Percentiles rank a stretch among this genome's conserved stretches.
Evolutionary conservation across 2,888 invertebrate species (phyloP).

Genomic region (Acrobasis consociella): DNA sequence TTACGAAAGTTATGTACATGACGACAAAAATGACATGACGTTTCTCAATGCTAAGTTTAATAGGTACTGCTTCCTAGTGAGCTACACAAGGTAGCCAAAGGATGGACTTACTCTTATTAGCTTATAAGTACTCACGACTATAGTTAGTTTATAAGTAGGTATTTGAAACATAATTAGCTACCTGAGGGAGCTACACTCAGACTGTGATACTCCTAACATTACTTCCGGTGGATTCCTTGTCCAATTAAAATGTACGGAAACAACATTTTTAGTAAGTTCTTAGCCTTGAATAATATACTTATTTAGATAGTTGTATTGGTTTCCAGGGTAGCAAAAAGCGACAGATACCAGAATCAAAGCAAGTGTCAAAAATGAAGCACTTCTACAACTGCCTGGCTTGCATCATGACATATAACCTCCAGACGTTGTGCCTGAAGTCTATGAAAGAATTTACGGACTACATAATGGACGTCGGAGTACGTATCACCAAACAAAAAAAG

Average conservation of each 20-base stretch:
- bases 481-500: conserved; percentile 30
- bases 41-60: no score
- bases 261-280: not conserved
- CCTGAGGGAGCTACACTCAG: no score
- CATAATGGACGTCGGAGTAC: conserved; percentile 89
- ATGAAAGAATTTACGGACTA: conserved; percentile 90
- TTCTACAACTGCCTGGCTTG: conserved; percentile 94
- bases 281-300: conserved; percentile 10
- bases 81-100: no score
- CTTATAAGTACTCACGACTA: no score
- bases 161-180: no score
- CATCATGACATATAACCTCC: conserved; percentile 94
- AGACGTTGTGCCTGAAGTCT: conserved; percentile 90
- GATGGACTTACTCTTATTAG: no score
- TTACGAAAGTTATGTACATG: no score
- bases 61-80: no score
- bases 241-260: not conserved
- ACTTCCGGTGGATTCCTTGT: no score
- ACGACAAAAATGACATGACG: no score
- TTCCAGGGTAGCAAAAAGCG: conserved; percentile 85
- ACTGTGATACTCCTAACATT: no score
- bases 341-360: conserved; percentile 85
- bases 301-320: not conserved
- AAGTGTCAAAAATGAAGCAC: conserved; percentile 85
- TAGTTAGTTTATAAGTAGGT: no score